Conservation (phyloP, 1,140 invertebrate species). For the Acyrthosiphon pisum region DNA sequence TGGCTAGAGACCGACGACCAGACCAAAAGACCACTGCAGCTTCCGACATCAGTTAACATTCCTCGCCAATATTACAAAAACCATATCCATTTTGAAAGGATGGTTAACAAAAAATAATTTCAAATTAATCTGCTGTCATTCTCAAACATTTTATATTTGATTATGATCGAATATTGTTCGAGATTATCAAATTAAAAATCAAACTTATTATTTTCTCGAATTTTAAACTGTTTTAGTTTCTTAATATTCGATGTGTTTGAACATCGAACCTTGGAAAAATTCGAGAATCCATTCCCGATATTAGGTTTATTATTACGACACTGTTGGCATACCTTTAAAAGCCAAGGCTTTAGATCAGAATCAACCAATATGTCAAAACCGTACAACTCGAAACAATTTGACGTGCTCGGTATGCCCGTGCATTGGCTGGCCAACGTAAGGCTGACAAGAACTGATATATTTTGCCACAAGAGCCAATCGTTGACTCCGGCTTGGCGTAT, state of each 20-base stretch:
- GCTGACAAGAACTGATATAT: slow-evolving; percentile 75
- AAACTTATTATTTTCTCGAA: neutral
- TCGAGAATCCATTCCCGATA: neutral
- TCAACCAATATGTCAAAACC: slow-evolving; percentile 94
- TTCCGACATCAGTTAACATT: too few species aligned
- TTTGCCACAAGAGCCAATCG: slow-evolving; percentile 83
- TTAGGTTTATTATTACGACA: neutral
- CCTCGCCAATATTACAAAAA: too few species aligned
- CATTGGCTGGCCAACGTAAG: slow-evolving; percentile 72
- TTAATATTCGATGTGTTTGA: neutral
- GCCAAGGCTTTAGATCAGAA: slow-evolving; percentile 82
- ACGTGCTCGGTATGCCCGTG: slow-evolving; percentile 67
- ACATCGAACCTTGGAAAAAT: neutral
- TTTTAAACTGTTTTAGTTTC: neutral
- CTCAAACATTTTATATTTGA: too few species aligned
- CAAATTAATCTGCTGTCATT: too few species aligned
- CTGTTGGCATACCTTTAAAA: slow-evolving; percentile 76
- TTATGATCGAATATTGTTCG: neutral
- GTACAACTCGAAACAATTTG: slow-evolving; percentile 90
- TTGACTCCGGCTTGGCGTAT: slow-evolving; percentile 72
- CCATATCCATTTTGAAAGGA: too few species aligned
- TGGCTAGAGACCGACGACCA: too few species aligned
- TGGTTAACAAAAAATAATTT: too few species aligned
- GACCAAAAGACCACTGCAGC: too few species aligned
- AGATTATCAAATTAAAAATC: neutral